Evolutionary conservation across 1,140 invertebrate genomes (phyloP).

Genomic region (Vollenhovia emeryi): DNA sequence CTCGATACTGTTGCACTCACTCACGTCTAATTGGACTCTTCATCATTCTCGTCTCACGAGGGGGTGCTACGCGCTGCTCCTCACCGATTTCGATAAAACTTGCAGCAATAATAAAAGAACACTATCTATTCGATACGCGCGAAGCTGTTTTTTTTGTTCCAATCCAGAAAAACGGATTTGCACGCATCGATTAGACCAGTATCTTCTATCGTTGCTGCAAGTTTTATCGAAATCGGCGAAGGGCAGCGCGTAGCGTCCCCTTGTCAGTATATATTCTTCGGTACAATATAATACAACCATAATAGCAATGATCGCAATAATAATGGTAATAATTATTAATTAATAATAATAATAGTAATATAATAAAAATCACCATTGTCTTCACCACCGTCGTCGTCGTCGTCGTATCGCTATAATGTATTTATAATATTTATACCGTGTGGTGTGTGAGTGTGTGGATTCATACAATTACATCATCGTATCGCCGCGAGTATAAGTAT

Average conservation of each 20-base stretch:
- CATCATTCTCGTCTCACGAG: constrained; percentile 21
- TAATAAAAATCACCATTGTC: constrained; percentile 68
- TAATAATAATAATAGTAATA: constrained; percentile 52
- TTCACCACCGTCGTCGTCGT: constrained; percentile 50
- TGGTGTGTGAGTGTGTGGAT: constrained; percentile 38
- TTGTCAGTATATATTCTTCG: constrained; percentile 33
- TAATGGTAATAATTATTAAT: constrained; percentile 71
- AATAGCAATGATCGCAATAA: constrained; percentile 59
- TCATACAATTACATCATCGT: constrained; percentile 69
- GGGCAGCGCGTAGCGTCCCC: no score
- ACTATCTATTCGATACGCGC: no score
- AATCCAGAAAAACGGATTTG: no score
- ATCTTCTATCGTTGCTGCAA: no score
- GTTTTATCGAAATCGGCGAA: no score
- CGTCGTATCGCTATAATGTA: constrained; percentile 59
- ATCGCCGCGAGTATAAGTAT: constrained; percentile 58
- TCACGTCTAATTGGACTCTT: constrained; percentile 33
- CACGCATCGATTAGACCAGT: no score
- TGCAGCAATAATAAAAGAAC: no score
- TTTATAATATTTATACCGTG: constrained; percentile 75
- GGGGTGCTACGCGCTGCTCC: no score
- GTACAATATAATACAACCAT: constrained; percentile 53
- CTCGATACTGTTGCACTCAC: constrained; percentile 26
- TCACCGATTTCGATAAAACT: no score
- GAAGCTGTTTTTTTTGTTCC: no score